A percentile compares a stretch with the other conserved stretches of the same genome.
These are phyloP conservation scores for Epinotia bilunana DNA, from an alignment of 2,888 invertebrate genomes.

Conservation along the genomic window DNA sequence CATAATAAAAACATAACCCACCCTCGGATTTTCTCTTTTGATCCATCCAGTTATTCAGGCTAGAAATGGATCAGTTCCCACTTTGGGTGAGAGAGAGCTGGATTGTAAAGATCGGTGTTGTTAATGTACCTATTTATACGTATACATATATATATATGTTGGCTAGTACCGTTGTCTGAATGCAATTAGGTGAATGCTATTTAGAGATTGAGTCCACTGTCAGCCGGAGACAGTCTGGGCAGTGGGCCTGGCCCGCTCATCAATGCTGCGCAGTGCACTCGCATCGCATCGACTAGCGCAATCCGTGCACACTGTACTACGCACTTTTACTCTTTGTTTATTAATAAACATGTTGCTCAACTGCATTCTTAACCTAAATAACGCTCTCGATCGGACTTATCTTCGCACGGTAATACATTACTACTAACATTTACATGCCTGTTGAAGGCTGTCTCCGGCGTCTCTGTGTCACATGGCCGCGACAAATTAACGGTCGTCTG, in stretches of 20 bases:
- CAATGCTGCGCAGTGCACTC: conserved; percentile 42
- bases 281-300: conserved; percentile 19
- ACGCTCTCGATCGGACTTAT: conserved; percentile 24
- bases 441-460: conserved; percentile 71
- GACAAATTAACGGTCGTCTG: conserved; percentile 52
- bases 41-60: conserved; percentile 86
- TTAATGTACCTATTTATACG: conserved; percentile 67
- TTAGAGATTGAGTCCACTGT: conserved; percentile 76
- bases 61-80: conserved; percentile 87
- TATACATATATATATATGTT: conserved; percentile 72
- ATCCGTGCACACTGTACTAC: conserved; percentile 8
- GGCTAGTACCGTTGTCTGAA: conserved; percentile 80
- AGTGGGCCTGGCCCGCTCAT: conserved; percentile 46
- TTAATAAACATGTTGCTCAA: conserved; percentile 39
- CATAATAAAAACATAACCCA: conserved; percentile 63
- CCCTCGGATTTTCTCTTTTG: conserved; percentile 77
- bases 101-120: conserved; percentile 78
- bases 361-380: conserved; percentile 41
- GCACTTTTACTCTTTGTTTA: conserved; percentile 30
- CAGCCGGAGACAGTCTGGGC: conserved; percentile 73
- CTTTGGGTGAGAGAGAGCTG: conserved; percentile 86
- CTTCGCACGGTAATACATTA: conserved; percentile 18
- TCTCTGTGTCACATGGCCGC: conserved; percentile 50
- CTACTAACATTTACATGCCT: conserved; percentile 26
- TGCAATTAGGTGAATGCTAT: conserved; percentile 82